Conservation (phyloP, 2,888 invertebrate genomes). For the Scotopteryx bipunctaria region DNA sequence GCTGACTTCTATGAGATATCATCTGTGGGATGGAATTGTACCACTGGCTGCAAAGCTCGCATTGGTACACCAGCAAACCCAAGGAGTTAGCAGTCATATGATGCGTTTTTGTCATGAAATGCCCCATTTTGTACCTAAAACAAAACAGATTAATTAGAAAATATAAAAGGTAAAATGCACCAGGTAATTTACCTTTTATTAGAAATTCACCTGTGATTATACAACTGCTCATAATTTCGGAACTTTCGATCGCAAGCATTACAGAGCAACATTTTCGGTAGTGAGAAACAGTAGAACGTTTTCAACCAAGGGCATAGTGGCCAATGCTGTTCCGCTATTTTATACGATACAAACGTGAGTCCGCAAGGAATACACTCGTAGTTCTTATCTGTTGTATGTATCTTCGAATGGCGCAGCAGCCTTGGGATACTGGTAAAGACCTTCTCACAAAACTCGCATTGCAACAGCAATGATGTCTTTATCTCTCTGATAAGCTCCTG, state of each 20-base stretch:
- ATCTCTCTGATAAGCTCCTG: conserved; percentile 65
- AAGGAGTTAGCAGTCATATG: conserved; percentile 42
- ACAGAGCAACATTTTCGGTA: conserved; percentile 73
- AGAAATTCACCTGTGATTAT: conserved; percentile 68
- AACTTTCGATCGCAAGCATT: conserved; percentile 78
- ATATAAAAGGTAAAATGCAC: too few species aligned
- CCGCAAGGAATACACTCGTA: conserved; percentile 85
- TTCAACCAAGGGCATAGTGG: conserved; percentile 67
- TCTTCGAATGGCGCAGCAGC: conserved; percentile 67
- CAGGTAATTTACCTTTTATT: background rate
- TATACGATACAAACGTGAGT: conserved; percentile 64
- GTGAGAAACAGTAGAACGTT: conserved; percentile 64
- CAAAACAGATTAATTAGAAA: too few species aligned
- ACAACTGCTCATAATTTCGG: conserved; percentile 74
- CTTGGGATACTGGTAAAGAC: conserved; percentile 75
- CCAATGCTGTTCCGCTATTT: conserved; percentile 73
- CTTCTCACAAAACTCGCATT: conserved; percentile 79
- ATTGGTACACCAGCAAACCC: conserved; percentile 66
- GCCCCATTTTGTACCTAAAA: conserved; percentile 73
- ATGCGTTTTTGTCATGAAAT: conserved; percentile 66
- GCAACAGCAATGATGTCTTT: conserved; percentile 71
- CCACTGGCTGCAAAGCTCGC: conserved; percentile 70
- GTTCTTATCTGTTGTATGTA: conserved; percentile 85
- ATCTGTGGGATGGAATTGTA: conserved; percentile 56
- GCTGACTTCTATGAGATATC: conserved; percentile 63